phyloP scores from a whole-genome alignment of 1,140 invertebrate genomes.

The Zelostemma sp. region DNA sequence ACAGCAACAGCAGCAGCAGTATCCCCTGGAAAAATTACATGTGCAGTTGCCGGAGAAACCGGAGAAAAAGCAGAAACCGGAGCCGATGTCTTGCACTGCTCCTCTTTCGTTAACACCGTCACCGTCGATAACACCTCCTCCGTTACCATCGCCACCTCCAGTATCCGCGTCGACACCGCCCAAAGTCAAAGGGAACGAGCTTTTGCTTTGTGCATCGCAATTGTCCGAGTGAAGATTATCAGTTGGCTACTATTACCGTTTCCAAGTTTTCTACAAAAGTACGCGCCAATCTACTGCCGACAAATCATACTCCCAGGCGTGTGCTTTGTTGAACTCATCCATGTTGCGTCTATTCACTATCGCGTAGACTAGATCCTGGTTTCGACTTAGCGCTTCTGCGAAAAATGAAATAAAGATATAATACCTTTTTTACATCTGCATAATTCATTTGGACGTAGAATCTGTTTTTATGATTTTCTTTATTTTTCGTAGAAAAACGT shows the following conservation, averaged over 20 bases:
- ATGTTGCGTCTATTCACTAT: constrained; percentile 36
- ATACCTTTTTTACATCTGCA: constrained; percentile 55
- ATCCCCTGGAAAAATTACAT: constrained; percentile 12
- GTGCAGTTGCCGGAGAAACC: background rate
- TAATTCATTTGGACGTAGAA: no score
- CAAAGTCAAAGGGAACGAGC: constrained; percentile 55
- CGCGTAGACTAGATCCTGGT: constrained; percentile 51
- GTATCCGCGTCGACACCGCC: constrained; percentile 42
- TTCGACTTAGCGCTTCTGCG: constrained; percentile 57
- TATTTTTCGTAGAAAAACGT: background rate
- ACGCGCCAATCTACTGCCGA: constrained; percentile 61
- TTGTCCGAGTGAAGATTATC: constrained; percentile 53
- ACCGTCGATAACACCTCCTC: constrained; percentile 28
- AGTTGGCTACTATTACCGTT: constrained; percentile 13
- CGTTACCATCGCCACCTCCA: constrained; percentile 35
- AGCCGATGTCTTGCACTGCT: constrained; percentile 38
- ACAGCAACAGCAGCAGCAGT: constrained; percentile 37
- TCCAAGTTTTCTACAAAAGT: constrained; percentile 54
- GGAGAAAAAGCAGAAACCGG: constrained; percentile 11
- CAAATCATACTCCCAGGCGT: constrained; percentile 38
- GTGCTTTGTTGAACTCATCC: constrained; percentile 31
- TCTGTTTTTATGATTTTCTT: background rate
- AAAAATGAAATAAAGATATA: constrained; percentile 34
- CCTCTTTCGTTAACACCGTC: constrained; percentile 37
- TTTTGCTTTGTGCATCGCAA: constrained; percentile 62